Conservation (phyloP, 2,888 invertebrate genomes). For the Cancer borealis region DNA sequence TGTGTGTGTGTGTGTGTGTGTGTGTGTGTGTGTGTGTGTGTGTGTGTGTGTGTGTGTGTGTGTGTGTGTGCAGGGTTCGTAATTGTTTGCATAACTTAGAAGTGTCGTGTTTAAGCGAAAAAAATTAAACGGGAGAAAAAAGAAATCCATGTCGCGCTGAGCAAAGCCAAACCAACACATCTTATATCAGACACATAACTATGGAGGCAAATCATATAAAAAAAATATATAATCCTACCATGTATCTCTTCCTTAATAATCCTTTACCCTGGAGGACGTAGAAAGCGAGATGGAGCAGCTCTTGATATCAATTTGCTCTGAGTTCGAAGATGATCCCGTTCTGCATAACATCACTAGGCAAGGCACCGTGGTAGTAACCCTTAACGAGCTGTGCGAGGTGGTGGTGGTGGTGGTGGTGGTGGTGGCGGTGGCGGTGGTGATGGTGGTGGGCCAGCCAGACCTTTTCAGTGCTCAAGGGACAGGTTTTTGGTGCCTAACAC, state of each 20-base stretch:
- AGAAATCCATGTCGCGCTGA: not conserved
- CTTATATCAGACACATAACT: not conserved
- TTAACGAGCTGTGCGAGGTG: not conserved
- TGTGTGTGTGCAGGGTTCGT: not conserved
- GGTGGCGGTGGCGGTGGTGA: not conserved
- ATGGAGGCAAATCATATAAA: not conserved
- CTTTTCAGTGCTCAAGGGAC: constrained; percentile 13
- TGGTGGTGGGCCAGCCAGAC: too few species aligned
- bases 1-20: constrained; percentile 37
- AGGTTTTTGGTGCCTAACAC: constrained; percentile 3
- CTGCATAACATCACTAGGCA: not conserved
- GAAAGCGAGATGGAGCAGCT: not conserved
- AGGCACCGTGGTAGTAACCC: not conserved
- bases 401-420: not conserved
- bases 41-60: constrained; percentile 35
- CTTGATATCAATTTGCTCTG: not conserved
- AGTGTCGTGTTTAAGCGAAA: not conserved
- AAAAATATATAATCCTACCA: too few species aligned
- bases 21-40: constrained; percentile 39
- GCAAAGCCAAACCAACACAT: not conserved
- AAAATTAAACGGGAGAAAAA: not conserved
- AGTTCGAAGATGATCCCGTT: not conserved
- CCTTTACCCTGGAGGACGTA: not conserved
- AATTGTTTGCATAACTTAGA: not conserved
- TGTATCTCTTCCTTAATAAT: not conserved